phyloP scores from a whole-genome alignment of 2,888 invertebrate genomes.

The Cetonia aurata region DNA sequence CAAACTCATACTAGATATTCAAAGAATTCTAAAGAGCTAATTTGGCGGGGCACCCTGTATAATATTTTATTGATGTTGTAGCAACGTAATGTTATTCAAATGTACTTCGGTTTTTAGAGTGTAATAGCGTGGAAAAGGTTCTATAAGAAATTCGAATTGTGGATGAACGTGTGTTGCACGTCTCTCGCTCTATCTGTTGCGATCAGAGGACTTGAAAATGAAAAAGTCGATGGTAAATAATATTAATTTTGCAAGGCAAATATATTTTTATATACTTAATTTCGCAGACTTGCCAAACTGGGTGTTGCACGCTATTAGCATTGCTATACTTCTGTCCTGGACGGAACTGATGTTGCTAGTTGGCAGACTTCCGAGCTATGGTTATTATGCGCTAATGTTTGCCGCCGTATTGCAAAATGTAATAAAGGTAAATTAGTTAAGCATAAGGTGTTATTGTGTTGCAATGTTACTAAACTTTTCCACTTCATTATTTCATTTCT shows the following conservation, averaged over 20 bases:
- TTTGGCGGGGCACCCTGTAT: no score
- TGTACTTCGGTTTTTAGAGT: constrained; percentile 53
- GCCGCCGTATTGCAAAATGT: constrained; percentile 70
- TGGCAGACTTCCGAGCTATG: constrained; percentile 69
- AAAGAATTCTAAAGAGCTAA: no score
- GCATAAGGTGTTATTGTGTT: not conserved
- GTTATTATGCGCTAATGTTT: constrained; percentile 72
- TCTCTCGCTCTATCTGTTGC: constrained; percentile 61
- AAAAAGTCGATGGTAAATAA: constrained; percentile 18
- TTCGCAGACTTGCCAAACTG: constrained; percentile 58
- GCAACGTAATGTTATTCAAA: no score
- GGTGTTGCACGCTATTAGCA: constrained; percentile 65
- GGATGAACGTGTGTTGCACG: constrained; percentile 63
- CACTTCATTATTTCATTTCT: constrained; percentile 3
- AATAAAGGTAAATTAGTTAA: constrained; percentile 63
- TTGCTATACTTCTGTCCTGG: constrained; percentile 69
- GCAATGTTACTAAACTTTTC: no score
- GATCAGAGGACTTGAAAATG: constrained; percentile 41
- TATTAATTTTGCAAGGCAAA: not conserved
- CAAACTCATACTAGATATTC: no score
- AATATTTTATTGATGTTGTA: no score
- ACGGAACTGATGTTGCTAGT: constrained; percentile 69
- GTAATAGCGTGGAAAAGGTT: constrained; percentile 61
- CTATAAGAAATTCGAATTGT: constrained; percentile 64
- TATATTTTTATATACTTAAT: constrained; percentile 6